Conservation (phyloP, 2,113 vertebrate species). For the Ciconia boyciana region DNA sequence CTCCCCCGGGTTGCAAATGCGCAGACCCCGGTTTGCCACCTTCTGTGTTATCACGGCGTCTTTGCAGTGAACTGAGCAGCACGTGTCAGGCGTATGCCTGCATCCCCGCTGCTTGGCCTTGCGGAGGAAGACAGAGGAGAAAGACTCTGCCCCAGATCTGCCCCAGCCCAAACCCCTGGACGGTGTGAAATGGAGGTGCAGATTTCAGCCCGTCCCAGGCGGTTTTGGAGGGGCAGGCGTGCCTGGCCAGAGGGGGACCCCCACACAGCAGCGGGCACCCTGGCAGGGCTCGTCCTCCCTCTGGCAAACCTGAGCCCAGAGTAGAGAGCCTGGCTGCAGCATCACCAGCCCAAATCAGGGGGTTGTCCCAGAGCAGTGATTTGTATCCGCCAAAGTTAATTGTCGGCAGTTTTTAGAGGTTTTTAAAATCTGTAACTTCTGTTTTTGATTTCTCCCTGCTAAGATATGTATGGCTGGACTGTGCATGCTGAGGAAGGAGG, state of each 20-base stretch:
- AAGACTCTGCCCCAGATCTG: background rate
- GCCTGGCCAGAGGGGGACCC: background rate
- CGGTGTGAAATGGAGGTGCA: background rate
- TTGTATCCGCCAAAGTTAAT: background rate
- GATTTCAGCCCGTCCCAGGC: background rate
- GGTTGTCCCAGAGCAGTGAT: background rate
- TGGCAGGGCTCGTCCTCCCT: background rate
- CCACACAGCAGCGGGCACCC: background rate
- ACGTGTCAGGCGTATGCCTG: background rate
- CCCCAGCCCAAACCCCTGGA: background rate
- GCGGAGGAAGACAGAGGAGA: background rate
- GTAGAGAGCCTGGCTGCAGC: background rate
- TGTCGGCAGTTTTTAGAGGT: background rate
- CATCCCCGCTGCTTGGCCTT: fast-evolving
- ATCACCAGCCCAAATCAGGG: background rate
- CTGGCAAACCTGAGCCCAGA: background rate
- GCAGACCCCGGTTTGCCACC: fast-evolving
- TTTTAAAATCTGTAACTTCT: background rate
- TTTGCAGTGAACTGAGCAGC: background rate
- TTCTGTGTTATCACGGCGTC: background rate
- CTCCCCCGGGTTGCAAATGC: fast-evolving
- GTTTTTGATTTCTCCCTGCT: background rate
- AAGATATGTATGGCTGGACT: background rate
- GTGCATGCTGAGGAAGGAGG: background rate
- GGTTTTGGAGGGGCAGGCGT: background rate